Base-by-base conservation (phyloP, 2,888 invertebrate species). In the Aphodius granarius region DNA sequence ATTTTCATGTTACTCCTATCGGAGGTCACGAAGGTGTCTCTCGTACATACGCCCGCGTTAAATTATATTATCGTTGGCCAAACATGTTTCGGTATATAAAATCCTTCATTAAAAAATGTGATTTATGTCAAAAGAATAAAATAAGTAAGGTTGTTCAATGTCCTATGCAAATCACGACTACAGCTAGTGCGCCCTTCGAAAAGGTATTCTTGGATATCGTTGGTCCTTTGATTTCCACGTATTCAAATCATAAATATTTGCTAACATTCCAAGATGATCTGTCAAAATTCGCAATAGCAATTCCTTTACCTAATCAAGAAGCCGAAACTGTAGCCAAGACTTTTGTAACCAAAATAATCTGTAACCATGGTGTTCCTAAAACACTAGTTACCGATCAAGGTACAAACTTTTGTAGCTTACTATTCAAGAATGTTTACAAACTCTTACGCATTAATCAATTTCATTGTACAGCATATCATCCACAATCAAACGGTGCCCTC, bases 151-250 rank as follows among this genome's bases (percentile, higher is more conserved):
- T 76, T 63, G 71, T 72, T 71, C 81, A 78, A 78, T 72, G 78
- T 19, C 84, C 85, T 0, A 82, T 85, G 81, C 80, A 83, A 79
- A 82, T 83, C 15, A 84, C 82, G 13, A 81, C 82, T n/a, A 84
- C 83, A 0, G 77, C 80, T 0, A 74, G 78, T 43, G 77, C 79
- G 75, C 81, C 84, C 4, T 83, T 85, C 73, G 80, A 85, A 77
- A 78, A 79, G 76, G 66, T 84, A 74, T 74, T 78, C 20, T n/a
- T 84, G 20, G 83, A 84, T 75, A 80, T 84, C 18, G 81, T 83
- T 19, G 83, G 83, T 66, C 83, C 83, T 2, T 72, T 83, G 74
- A 82, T 81, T 15, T 23, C 78, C n/a, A 81, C 80, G 1, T 74
- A 79, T 76, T 74, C 78, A 65, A 81, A 79, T 17, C 82, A 83